Percentiles rank a stretch among this genome's conserved stretches.
These are phyloP conservation scores for Tethya wilhelma DNA, from an alignment of 37 sponge, comb jelly and placozoan species.

Conservation along the genomic window DNA sequence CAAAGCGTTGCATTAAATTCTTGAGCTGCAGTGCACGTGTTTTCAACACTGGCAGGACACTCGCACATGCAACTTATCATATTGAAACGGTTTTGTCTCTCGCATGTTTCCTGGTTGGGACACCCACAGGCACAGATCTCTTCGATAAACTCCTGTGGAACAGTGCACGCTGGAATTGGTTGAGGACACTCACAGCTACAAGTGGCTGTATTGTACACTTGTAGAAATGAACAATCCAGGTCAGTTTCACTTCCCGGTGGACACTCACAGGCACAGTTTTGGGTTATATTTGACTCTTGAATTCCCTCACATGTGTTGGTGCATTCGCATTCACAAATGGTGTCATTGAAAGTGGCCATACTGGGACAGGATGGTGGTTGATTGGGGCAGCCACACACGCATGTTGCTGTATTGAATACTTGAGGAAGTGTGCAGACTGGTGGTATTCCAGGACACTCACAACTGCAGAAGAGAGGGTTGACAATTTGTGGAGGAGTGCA, in stretches of 20 bases:
- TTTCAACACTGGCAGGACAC: neutral
- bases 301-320: constrained; percentile 10
- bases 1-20: constrained; percentile 13
- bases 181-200: constrained; percentile 58
- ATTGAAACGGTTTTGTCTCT: neutral
- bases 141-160: constrained; percentile 20
- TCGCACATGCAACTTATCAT: neutral
- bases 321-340: constrained; percentile 36
- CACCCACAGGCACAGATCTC: constrained; percentile 35
- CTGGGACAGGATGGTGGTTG: neutral
- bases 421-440: neutral
- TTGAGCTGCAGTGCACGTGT: constrained; percentile 9
- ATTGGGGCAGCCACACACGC: constrained; percentile 29
- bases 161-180: constrained; percentile 10
- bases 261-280: constrained; percentile 36
- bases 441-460: constrained; percentile 1
- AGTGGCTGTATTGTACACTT: constrained; percentile 7
- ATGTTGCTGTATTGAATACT: neutral
- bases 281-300: neutral
- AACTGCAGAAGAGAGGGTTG: neutral
- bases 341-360: neutral
- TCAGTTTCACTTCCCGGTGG: neutral
- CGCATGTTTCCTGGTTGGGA: neutral
- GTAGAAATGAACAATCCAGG: neutral
- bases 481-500: constrained; percentile 5